Evolutionary conservation across 2,797 vertebrate genomes (phyloP).

Genomic region (Enteromius anoplus): DNA sequence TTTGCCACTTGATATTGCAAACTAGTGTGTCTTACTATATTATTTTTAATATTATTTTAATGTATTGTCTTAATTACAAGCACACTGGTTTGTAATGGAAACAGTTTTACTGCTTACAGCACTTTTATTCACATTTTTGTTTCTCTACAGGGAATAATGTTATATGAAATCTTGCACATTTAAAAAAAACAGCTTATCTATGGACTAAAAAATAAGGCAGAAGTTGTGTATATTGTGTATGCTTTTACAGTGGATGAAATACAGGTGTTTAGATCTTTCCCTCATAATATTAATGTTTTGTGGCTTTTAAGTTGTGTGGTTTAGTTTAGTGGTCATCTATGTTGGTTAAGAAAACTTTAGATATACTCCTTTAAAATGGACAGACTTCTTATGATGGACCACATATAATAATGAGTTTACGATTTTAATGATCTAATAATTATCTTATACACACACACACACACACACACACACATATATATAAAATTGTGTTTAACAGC

Average conservation of each 20-base stretch:
- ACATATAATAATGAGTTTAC: not conserved
- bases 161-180: no score
- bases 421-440: not conserved
- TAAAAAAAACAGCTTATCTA: no score
- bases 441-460: no score
- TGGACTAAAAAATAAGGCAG: no score
- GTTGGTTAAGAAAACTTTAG: not conserved
- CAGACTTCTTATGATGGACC: not conserved
- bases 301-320: not conserved
- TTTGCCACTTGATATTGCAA: not conserved
- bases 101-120: not conserved
- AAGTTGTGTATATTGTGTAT: not conserved
- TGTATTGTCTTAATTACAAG: not conserved
- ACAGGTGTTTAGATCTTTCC: not conserved
- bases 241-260: not conserved
- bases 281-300: not conserved
- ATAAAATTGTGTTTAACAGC: not conserved
- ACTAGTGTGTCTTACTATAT: not conserved
- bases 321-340: constrained; percentile 1
- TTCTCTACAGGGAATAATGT: no score
- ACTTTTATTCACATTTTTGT: not conserved
- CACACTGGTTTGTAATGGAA: not conserved
- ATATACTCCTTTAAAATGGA: not conserved
- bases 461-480: no score
- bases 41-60: not conserved